Evolutionary conservation across 2,797 vertebrate genomes (phyloP).

Genomic region (Pteronotus mesoamericanus): DNA sequence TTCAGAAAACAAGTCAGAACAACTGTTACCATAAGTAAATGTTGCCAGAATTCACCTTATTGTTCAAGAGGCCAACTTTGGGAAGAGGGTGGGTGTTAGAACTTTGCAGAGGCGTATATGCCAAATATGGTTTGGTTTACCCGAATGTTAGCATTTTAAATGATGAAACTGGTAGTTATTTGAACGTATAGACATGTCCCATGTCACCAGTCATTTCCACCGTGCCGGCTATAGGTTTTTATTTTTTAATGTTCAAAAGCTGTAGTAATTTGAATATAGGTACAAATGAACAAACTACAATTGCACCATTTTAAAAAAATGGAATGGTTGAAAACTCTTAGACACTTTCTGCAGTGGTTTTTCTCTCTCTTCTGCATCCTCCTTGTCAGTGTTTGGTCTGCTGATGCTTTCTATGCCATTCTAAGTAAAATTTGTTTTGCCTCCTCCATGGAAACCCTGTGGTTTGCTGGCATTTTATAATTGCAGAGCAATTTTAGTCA

Average conservation of each 20-base stretch:
- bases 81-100: slow-evolving; percentile 63
- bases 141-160: slow-evolving; percentile 58
- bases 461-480: slow-evolving; percentile 45
- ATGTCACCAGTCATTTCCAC: slow-evolving; percentile 74
- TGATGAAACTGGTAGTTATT: slow-evolving; percentile 63
- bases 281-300: slow-evolving; percentile 78
- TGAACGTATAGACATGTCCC: slow-evolving; percentile 47
- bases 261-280: slow-evolving; percentile 72
- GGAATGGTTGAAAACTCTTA: slow-evolving; percentile 73
- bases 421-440: slow-evolving; percentile 45
- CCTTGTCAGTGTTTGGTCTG: slow-evolving; percentile 45
- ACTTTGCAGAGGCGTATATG: slow-evolving; percentile 71
- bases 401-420: slow-evolving; percentile 11
- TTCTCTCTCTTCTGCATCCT: not conserved
- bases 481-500: slow-evolving; percentile 40
- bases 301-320: slow-evolving; percentile 65
- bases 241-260: slow-evolving; percentile 75
- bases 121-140: slow-evolving; percentile 75
- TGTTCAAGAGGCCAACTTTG: slow-evolving; percentile 78
- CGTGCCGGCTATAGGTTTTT: slow-evolving; percentile 64
- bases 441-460: slow-evolving; percentile 23
- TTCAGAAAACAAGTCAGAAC: slow-evolving; percentile 75
- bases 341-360: slow-evolving; percentile 66
- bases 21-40: slow-evolving; percentile 62
- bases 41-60: slow-evolving; percentile 71